Percentiles rank a stretch among this genome's conserved stretches.
phyloP scores from a whole-genome alignment of 2,113 vertebrate species.

The cattle (Bos taurus) region DNA sequence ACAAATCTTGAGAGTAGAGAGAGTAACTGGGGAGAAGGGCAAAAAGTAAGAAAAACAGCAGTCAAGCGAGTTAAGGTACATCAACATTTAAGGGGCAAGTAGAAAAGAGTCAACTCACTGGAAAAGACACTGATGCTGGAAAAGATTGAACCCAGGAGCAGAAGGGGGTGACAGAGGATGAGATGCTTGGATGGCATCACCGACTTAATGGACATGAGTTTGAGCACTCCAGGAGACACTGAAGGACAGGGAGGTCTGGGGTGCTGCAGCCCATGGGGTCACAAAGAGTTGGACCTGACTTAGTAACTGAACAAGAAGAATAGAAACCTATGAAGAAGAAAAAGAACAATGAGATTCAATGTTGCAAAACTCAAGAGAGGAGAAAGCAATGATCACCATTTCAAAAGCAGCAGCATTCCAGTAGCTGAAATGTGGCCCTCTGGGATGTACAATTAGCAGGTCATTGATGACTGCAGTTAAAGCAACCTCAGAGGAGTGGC shows the following conservation, averaged over 20 bases:
- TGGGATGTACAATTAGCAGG: constrained; percentile 34
- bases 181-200: not conserved
- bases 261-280: not conserved
- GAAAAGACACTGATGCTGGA: not conserved
- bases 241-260: not conserved
- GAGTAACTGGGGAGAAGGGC: not conserved
- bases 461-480: not conserved
- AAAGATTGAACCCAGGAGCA: not conserved
- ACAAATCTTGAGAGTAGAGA: not conserved
- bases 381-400: not conserved
- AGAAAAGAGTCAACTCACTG: not conserved
- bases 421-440: not conserved
- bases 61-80: not conserved
- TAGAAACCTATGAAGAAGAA: not conserved
- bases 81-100: not conserved
- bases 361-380: not conserved
- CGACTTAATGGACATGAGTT: not conserved
- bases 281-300: not conserved
- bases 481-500: not conserved
- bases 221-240: not conserved
- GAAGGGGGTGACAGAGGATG: not conserved
- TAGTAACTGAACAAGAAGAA: not conserved
- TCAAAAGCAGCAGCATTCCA: not conserved
- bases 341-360: not conserved
- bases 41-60: not conserved